Evolutionary conservation across 2,797 vertebrate genomes (phyloP).

Genomic region (Tinamus major): DNA sequence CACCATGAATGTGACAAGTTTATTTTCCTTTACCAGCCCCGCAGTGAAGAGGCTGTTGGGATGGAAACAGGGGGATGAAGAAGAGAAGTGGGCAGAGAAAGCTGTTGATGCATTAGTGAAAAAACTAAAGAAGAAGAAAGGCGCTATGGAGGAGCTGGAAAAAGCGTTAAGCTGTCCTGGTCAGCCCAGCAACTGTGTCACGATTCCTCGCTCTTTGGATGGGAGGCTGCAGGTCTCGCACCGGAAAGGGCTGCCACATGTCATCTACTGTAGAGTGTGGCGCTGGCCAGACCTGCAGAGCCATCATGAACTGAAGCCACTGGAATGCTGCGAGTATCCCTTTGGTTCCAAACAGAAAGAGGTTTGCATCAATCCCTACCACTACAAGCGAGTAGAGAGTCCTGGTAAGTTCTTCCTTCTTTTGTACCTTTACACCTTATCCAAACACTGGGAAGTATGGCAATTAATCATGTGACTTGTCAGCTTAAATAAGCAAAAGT

Average conservation of each 20-base stretch:
- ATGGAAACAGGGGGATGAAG: constrained; percentile 98
- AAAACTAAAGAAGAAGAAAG: constrained; percentile 96
- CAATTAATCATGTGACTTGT: constrained; percentile 54
- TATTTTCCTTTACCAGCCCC: constrained; percentile 97
- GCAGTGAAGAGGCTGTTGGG: constrained; percentile 95
- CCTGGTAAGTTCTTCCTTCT: constrained; percentile 86
- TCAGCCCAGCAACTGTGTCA: constrained; percentile 95
- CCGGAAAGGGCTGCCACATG: constrained; percentile 93
- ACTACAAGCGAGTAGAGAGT: constrained; percentile 97
- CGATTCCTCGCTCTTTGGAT: constrained; percentile 94
- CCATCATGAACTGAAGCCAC: constrained; percentile 96
- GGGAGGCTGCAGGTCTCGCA: constrained; percentile 96
- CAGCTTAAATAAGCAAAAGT: constrained; percentile 37
- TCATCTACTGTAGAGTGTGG: constrained; percentile 97
- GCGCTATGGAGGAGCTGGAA: constrained; percentile 94
- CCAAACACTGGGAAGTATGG: constrained; percentile 30
- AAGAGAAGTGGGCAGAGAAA: constrained; percentile 98
- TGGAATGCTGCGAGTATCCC: constrained; percentile 97
- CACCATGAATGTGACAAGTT: constrained; percentile 94
- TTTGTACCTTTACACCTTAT: constrained; percentile 37
- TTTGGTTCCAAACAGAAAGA: constrained; percentile 98
- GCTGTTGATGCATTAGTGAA: constrained; percentile 94
- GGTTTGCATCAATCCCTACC: constrained; percentile 98
- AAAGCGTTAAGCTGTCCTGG: constrained; percentile 92
- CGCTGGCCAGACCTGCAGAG: constrained; percentile 98